These are phyloP conservation scores for Laupala kohalensis DNA, from an alignment of 1,140 invertebrate genomes.

Conservation along the genomic window DNA sequence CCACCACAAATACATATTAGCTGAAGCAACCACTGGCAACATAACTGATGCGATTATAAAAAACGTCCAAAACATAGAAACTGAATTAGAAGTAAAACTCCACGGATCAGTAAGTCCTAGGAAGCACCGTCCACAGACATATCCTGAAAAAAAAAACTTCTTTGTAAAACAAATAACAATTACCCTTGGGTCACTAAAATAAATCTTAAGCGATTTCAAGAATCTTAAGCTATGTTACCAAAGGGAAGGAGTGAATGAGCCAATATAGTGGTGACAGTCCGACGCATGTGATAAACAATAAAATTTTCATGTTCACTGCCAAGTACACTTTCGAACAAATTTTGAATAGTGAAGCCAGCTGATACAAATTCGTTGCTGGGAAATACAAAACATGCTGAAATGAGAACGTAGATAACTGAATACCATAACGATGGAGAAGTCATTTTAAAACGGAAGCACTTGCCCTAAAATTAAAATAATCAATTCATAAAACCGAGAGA, in stretches of 20 bases:
- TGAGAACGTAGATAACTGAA: slow-evolving; percentile 52
- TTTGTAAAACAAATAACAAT: neutral
- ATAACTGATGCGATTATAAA: slow-evolving; percentile 14
- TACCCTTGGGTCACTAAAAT: neutral
- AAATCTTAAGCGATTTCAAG: neutral
- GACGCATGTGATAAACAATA: slow-evolving; percentile 54
- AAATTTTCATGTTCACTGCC: slow-evolving; percentile 56
- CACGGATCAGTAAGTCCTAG: neutral
- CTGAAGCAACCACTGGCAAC: slow-evolving; percentile 17
- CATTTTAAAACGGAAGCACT: neutral
- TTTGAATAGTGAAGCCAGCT: slow-evolving; percentile 55
- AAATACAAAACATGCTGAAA: slow-evolving; percentile 55
- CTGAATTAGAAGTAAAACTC: neutral
- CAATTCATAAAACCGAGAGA: no score
- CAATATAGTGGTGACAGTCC: slow-evolving; percentile 47
- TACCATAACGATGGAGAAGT: slow-evolving; percentile 26
- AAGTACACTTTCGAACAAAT: slow-evolving; percentile 45
- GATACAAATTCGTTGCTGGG: slow-evolving; percentile 61
- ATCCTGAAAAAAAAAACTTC: slow-evolving; percentile 12
- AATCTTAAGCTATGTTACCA: slow-evolving; percentile 24
- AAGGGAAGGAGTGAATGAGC: slow-evolving; percentile 54
- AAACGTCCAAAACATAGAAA: slow-evolving; percentile 1
- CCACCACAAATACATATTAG: slow-evolving; percentile 41
- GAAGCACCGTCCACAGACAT: slow-evolving; percentile 13
- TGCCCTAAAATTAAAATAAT: no score